Evolutionary conservation across 2,888 invertebrate genomes (phyloP), one percentile per base, ranked within the genome.

Genomic region (Heliconius sara): DNA sequence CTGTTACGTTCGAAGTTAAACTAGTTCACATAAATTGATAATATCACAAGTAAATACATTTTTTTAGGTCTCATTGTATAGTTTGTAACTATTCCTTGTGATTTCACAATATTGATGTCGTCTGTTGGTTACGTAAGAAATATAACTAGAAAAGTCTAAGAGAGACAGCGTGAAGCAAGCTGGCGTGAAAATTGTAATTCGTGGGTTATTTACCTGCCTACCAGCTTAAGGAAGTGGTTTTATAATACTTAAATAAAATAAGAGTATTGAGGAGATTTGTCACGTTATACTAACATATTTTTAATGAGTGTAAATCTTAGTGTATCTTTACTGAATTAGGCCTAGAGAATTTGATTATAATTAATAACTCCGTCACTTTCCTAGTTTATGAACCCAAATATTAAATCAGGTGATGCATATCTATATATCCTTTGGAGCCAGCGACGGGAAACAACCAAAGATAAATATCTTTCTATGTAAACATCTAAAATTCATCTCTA

Each of bases 111-210:
- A n/a, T 72, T 60, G 25, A 39, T 73, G 73, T 25, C 57, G 39
- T 63, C 73, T 60, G 60, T 60, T 60, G 34, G 84, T 92, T 91
- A 86, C 87, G 85, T 86, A 92, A 92, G 86, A 84, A 88, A 87
- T 89, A 90, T 86, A 87, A 85, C 85, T 89, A 90, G 90, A 90
- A 91, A 91, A 86, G 85, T 63, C 43, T 68, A 68, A 89, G 89
- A 89, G 89, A 91, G 91, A 91, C 89, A 88, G 83, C 83, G 81
- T 82, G 84, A 86, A 81, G 87, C 88, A 88, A 88, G 89, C 88
- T 80, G 89, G 90, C 90, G 91, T 92, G 89, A 90, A 91, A 88
- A 91, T 90, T 86, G 84, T 84, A 89, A 89, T 89, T 89, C 85
- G 87, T 81, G 80, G 83, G 84, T 86, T 89, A 87, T 89, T 52